A percentile compares a stretch with the other conserved stretches of the same genome.
These are phyloP conservation scores for Parambassis ranga DNA, from an alignment of 2,797 vertebrate species.

Conservation along the genomic window DNA sequence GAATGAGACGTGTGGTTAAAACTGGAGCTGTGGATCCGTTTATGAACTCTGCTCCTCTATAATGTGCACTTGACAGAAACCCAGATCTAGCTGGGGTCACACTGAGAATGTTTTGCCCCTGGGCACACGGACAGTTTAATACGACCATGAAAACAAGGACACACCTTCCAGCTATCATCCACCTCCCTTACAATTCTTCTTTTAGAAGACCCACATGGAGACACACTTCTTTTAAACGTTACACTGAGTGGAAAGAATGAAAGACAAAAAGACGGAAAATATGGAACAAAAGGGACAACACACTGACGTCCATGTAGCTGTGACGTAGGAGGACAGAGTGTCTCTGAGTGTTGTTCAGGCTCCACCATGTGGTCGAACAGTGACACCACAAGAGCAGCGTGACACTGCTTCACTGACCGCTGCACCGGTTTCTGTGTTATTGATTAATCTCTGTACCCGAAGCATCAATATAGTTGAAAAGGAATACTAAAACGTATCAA, in stretches of 20 bases:
- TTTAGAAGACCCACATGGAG: not conserved
- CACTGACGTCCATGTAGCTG: not conserved
- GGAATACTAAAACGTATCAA: not conserved
- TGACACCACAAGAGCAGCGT: constrained; percentile 8
- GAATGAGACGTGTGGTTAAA: too few species aligned
- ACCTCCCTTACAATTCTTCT: not conserved
- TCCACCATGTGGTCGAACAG: constrained; percentile 57
- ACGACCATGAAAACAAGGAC: not conserved
- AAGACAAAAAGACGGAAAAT: not conserved
- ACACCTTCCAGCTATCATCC: not conserved
- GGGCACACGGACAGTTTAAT: not conserved
- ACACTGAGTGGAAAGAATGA: not conserved
- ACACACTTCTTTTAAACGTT: not conserved
- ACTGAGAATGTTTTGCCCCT: too few species aligned
- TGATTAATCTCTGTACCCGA: too few species aligned
- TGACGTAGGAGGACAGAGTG: not conserved
- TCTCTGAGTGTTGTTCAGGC: constrained; percentile 30
- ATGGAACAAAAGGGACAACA: not conserved
- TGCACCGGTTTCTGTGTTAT: not conserved
- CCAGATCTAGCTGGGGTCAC: not conserved
- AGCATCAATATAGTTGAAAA: not conserved
- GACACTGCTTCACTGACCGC: not conserved
- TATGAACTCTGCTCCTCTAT: not conserved
- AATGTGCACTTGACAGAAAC: not conserved
- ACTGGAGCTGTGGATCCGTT: too few species aligned